Evolutionary conservation across 2,113 vertebrate species (phyloP).

Genomic region (Antennarius striatus): DNA sequence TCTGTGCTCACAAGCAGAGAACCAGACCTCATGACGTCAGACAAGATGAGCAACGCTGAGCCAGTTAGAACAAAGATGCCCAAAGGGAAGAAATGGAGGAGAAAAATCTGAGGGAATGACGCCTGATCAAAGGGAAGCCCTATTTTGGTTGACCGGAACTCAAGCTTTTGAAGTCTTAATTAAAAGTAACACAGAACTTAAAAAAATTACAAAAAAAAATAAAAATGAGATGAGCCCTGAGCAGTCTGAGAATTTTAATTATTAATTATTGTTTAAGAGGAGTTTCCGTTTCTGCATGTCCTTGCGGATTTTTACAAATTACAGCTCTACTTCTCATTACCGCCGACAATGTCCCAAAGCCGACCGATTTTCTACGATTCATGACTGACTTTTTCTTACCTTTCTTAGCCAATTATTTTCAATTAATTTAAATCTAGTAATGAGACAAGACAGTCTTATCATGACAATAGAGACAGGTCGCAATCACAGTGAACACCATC

Average conservation of each 20-base stretch:
- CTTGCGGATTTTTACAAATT: conserved; percentile 64
- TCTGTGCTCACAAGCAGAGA: conserved; percentile 62
- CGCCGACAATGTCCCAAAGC: conserved; percentile 42
- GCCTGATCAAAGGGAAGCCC: conserved; percentile 76
- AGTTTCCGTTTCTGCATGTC: conserved; percentile 60
- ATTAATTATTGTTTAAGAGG: conserved; percentile 34
- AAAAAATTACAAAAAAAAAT: conserved; percentile 43
- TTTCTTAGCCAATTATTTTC: background rate
- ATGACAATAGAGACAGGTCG: background rate
- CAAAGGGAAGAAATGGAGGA: conserved; percentile 59
- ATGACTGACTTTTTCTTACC: conserved; percentile 1
- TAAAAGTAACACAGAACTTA: conserved; percentile 69
- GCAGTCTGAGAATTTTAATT: conserved; percentile 53
- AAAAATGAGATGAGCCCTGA: conserved; percentile 63
- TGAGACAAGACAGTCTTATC: background rate
- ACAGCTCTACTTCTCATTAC: conserved; percentile 47
- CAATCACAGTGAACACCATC: background rate
- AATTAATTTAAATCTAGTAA: background rate
- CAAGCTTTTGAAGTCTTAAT: conserved; percentile 79
- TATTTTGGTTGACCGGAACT: conserved; percentile 53
- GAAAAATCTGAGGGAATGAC: conserved; percentile 56
- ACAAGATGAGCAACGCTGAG: conserved; percentile 47
- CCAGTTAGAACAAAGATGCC: conserved; percentile 73
- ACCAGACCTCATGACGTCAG: conserved; percentile 58
- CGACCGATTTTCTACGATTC: conserved; percentile 10